Percentiles rank a stretch among this genome's conserved stretches.
These are phyloP conservation scores for Homarus americanus DNA, from an alignment of 1,140 invertebrate species.

Conservation along the genomic window DNA sequence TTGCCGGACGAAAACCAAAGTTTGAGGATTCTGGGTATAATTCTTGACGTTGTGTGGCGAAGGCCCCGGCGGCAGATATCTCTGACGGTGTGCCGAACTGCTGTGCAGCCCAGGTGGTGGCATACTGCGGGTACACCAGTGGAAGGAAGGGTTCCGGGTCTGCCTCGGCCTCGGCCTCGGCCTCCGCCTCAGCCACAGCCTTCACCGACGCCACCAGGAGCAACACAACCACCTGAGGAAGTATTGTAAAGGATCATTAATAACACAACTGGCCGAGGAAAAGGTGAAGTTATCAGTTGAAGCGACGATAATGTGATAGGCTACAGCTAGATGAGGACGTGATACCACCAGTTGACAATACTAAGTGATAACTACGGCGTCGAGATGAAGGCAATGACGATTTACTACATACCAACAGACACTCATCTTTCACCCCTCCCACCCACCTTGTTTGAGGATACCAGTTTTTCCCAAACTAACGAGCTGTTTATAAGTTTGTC, in stretches of 20 bases:
- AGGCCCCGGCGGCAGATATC: neutral
- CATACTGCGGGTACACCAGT: neutral
- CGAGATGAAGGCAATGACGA: too few species aligned
- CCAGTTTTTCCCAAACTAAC: too few species aligned
- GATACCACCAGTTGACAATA: too few species aligned
- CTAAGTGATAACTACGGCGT: too few species aligned
- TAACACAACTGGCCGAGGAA: neutral
- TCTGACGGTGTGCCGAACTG: constrained; percentile 42
- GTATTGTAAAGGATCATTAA: neutral
- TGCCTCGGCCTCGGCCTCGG: constrained; percentile 25
- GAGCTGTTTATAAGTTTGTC: too few species aligned
- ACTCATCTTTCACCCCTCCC: too few species aligned
- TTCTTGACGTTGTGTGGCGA: neutral
- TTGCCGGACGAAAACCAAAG: neutral
- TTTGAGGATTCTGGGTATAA: neutral
- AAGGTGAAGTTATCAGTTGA: too few species aligned
- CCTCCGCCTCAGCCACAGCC: neutral
- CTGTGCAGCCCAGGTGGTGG: constrained; percentile 32
- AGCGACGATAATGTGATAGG: too few species aligned
- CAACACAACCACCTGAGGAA: neutral
- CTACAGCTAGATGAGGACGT: too few species aligned
- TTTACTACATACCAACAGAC: too few species aligned
- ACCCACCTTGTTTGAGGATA: too few species aligned
- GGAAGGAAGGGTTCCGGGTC: constrained; percentile 6
- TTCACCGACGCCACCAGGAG: constrained; percentile 17